Conservation (phyloP, 2,888 invertebrate genomes). For the Cephonodes hylas region DNA sequence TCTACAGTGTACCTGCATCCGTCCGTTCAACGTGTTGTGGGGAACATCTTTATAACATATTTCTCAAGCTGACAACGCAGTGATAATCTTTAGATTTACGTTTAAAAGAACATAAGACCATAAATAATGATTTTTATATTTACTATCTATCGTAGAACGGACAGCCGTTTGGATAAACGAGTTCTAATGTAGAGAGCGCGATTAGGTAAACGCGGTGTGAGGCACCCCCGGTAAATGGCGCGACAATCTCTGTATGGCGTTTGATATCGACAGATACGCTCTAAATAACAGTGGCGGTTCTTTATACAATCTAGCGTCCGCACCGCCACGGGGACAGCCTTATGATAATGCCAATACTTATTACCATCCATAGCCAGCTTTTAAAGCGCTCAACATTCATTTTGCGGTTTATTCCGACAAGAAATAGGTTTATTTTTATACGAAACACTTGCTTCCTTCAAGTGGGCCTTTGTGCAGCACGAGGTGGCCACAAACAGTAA, state of each 20-base stretch:
- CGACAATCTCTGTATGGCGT: background rate
- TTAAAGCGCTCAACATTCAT: slow-evolving; percentile 6
- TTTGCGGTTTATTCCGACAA: slow-evolving; percentile 2
- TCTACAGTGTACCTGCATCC: background rate
- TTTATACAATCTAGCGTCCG: background rate
- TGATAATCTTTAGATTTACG: slow-evolving; percentile 3
- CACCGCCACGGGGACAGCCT: background rate
- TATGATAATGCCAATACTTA: background rate
- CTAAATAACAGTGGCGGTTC: background rate
- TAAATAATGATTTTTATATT: slow-evolving; percentile 7
- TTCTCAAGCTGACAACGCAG: background rate
- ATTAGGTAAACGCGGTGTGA: slow-evolving; percentile 4
- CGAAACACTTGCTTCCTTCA: background rate
- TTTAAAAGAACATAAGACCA: slow-evolving; percentile 3
- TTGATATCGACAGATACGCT: background rate
- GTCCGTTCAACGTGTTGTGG: background rate
- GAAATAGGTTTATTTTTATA: slow-evolving; percentile 6
- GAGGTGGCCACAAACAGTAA: slow-evolving; percentile 7
- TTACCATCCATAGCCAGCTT: background rate
- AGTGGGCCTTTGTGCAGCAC: slow-evolving; percentile 3
- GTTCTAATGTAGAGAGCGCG: slow-evolving; percentile 8
- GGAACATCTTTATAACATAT: background rate
- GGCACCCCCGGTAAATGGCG: background rate
- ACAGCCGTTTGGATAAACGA: slow-evolving; percentile 7
- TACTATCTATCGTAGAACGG: slow-evolving; percentile 1